Percentiles rank a stretch among this genome's conserved stretches.
These are phyloP conservation scores for Esox lucius DNA, from an alignment of 2,797 vertebrate species.

Conservation along the genomic window DNA sequence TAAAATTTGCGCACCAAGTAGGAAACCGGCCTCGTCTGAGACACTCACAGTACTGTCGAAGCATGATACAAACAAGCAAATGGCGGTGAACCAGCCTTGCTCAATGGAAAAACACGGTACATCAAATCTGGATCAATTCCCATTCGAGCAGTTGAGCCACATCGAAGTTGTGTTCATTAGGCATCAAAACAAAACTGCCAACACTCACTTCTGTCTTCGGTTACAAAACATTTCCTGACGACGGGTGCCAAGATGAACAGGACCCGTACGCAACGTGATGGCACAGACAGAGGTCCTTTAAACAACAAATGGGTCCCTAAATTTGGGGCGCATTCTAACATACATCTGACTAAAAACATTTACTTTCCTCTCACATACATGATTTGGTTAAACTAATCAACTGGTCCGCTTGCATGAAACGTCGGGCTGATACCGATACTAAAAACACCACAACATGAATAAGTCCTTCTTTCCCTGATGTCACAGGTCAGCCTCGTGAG, in stretches of 20 bases:
- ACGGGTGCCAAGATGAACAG: neutral
- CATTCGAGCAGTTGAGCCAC: slow-evolving; percentile 30
- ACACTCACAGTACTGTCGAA: neutral
- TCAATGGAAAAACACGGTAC: neutral
- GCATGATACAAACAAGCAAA: neutral
- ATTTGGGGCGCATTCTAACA: slow-evolving; percentile 19
- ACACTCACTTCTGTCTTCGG: neutral
- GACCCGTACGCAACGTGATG: neutral
- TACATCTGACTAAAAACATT: slow-evolving; percentile 41
- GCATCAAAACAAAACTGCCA: neutral
- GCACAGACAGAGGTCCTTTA: slow-evolving; percentile 27
- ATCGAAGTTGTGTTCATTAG: neutral
- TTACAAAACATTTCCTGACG: neutral
- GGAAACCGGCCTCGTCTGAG: neutral
- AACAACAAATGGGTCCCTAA: slow-evolving; percentile 6
- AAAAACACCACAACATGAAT: slow-evolving; percentile 30
- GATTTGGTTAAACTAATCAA: neutral
- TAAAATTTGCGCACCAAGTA: neutral
- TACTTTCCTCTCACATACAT: neutral
- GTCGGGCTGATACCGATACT: slow-evolving; percentile 22
- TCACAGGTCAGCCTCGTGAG: slow-evolving; percentile 34
- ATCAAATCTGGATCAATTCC: neutral
- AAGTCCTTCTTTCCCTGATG: slow-evolving; percentile 23
- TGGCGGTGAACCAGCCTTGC: neutral
- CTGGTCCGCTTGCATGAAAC: too few species aligned